Evolutionary conservation across 2,113 vertebrate species (phyloP).

Genomic region (Brachyhypopomus occidentalis): DNA sequence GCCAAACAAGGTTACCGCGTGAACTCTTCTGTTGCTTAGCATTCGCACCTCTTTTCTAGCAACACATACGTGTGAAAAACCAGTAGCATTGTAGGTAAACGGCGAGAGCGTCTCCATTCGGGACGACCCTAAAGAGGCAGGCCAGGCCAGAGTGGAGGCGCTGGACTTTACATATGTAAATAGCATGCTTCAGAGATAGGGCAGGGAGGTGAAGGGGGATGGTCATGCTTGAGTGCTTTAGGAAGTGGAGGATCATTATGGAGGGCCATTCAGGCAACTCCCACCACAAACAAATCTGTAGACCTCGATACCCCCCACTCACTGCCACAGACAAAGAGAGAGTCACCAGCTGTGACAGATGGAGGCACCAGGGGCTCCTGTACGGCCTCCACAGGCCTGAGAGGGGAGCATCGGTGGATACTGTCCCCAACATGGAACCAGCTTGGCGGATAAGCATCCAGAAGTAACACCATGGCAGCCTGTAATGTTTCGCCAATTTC

Average conservation of each 20-base stretch:
- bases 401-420: not conserved
- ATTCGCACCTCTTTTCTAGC: slow-evolving; percentile 47
- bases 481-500: not conserved
- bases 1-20: not conserved
- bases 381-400: slow-evolving; percentile 1
- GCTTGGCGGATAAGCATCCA: not conserved
- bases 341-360: slow-evolving; percentile 61
- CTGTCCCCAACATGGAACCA: not conserved
- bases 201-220: slow-evolving; percentile 73
- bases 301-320: slow-evolving; percentile 49
- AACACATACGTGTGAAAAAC: slow-evolving; percentile 52
- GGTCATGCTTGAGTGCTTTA: slow-evolving; percentile 79
- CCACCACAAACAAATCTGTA: slow-evolving; percentile 74
- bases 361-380: slow-evolving; percentile 34
- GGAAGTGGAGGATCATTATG: slow-evolving; percentile 78
- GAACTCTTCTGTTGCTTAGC: slow-evolving; percentile 19
- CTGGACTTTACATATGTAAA: slow-evolving; percentile 76
- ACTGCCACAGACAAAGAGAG: slow-evolving; percentile 58
- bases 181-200: slow-evolving; percentile 57
- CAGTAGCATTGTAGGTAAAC: slow-evolving; percentile 49
- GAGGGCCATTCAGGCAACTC: slow-evolving; percentile 66
- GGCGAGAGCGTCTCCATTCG: slow-evolving; percentile 43
- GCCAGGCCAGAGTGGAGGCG: slow-evolving; percentile 19
- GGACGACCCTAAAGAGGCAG: slow-evolving; percentile 30
- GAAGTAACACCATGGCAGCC: not conserved